These are phyloP conservation scores for Seira sanloemensis DNA, from an alignment of 2,888 invertebrate genomes.

Conservation along the genomic window DNA sequence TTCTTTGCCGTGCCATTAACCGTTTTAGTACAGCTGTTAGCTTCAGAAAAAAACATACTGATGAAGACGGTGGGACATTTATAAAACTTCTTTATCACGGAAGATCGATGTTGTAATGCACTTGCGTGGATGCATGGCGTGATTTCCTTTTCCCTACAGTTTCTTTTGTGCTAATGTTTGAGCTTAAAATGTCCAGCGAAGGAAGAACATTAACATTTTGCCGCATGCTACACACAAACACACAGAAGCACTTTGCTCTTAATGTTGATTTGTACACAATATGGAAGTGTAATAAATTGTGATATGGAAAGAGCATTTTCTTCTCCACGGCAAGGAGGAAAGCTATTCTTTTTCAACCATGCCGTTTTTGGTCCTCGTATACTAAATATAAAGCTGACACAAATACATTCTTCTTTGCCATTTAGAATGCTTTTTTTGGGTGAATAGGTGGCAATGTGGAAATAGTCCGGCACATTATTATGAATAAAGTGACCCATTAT, in stretches of 20 bases:
- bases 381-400: not conserved
- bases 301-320: constrained; percentile 14
- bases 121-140: constrained; percentile 45
- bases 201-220: constrained; percentile 2
- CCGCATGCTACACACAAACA: constrained; percentile 16
- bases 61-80: constrained; percentile 25
- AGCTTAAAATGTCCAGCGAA: not conserved
- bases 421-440: not conserved
- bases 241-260: not conserved
- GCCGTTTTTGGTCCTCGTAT: not conserved
- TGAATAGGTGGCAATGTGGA: constrained; percentile 11
- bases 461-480: constrained; percentile 28
- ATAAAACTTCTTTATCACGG: constrained; percentile 40
- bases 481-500: constrained; percentile 28
- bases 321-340: not conserved
- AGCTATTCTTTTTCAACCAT: not conserved
- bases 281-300: not conserved
- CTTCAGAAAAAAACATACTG: not conserved
- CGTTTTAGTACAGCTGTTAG: constrained; percentile 28
- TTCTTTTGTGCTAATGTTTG: not conserved
- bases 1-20: constrained; percentile 17
- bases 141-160: constrained; percentile 29
- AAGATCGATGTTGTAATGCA: constrained; percentile 44
- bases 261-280: not conserved
- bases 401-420: not conserved